These are phyloP conservation scores for Steinernema khuongi DNA, from an alignment of 1,140 invertebrate species.

Conservation along the genomic window DNA sequence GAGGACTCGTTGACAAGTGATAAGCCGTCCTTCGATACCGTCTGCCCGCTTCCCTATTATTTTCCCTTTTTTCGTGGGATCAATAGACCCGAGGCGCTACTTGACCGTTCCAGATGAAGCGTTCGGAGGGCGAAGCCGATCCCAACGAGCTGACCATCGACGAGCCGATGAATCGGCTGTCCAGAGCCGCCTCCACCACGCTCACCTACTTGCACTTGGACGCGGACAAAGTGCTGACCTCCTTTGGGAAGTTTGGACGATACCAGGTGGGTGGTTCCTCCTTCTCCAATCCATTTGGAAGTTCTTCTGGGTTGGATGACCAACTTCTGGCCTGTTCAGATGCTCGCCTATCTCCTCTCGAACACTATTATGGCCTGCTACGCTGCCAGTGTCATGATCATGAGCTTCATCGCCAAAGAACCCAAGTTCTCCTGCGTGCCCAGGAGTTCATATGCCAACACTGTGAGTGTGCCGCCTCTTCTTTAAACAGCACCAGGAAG, in stretches of 20 bases:
- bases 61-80: too few relatives aligned
- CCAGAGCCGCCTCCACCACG: not conserved
- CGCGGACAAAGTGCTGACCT: not conserved
- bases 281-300: not conserved
- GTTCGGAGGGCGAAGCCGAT: not conserved
- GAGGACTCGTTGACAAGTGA: too few relatives aligned
- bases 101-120: too few relatives aligned
- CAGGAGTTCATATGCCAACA: not conserved
- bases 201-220: not conserved
- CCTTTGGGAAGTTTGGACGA: not conserved
- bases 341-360: conserved; percentile 29
- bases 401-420: conserved; percentile 32
- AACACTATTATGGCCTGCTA: conserved; percentile 23
- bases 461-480: not conserved
- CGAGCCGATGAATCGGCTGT: not conserved
- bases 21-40: too few relatives aligned
- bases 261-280: not conserved
- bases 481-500: conserved; percentile 13
- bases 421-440: conserved; percentile 24
- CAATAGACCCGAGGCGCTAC: too few relatives aligned
- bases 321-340: conserved; percentile 22
- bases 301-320: not conserved
- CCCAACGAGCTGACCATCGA: not conserved
- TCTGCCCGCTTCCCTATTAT: too few relatives aligned
- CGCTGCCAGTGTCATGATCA: conserved; percentile 34